Base-by-base conservation (phyloP, 2,888 invertebrate genomes). In the Buathra laborator region DNA sequence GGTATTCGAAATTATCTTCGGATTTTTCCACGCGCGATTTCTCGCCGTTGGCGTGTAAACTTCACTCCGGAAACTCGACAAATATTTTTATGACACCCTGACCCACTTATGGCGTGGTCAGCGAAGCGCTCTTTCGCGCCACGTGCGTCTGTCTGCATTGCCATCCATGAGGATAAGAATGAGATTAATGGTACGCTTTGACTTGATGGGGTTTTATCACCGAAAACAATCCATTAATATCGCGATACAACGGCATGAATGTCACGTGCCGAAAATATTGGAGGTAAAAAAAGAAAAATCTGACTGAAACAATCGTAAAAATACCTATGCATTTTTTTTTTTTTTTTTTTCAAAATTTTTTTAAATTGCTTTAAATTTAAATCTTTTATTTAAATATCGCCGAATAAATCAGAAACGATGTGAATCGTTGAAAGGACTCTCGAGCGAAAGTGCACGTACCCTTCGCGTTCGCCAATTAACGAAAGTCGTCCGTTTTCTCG, bases 31-130 rank as follows among this genome's bases (percentile, higher is more conserved):
- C 32, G 29, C 16, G 29, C 46, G 19, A 59, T 19, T 43, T 78
- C 37, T 51, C n/a, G 79, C 19, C 53, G 56, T 74, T 80, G 56
- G 53, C 16, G 24, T 29, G 12, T 24, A 19, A 66, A 43, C 51
- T 10, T 29, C 64, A 53, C 67, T 14, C 37, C 16, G 56, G 14
- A 64, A 80, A 67, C 67, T 32, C 56, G 80, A 80, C 80, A 80
- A 80, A 80, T 80, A 80, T 80, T 80, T 80, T 80, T 37, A 74
- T 80, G 72, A 74, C 74, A 80, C 48, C 67, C 80, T 80, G 80
- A 80, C 80, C 80, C 67, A 80, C 67, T 80, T 80, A 9, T 46
- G 14, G n/a, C 37, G 43, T 43, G 51, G 51, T 51, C 79, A 66
- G 71, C 16, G 16, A 53, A 72, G 71, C 70, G 62, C 70, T 43